Percentiles rank a stretch among this genome's conserved stretches.
These are phyloP conservation scores for Caradrina kadenii DNA, from an alignment of 2,888 invertebrate species.

Conservation along the genomic window DNA sequence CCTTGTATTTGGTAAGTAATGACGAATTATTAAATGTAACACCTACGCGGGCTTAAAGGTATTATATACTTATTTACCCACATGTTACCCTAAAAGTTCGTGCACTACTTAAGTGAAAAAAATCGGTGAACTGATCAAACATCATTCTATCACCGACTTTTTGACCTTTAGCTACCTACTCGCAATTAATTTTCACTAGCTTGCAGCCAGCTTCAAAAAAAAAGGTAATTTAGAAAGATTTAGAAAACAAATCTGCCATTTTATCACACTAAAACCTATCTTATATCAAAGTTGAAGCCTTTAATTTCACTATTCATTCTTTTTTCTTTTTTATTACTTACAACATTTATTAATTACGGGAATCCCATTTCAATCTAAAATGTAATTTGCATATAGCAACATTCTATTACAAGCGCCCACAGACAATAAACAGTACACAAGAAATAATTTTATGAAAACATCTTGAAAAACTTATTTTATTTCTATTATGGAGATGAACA, in stretches of 20 bases:
- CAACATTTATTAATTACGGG: neutral
- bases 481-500: neutral
- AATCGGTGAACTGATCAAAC: neutral
- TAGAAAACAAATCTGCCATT: constrained; percentile 25
- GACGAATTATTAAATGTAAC: neutral
- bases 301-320: constrained; percentile 10
- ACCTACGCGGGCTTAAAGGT: neutral
- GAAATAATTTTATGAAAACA: constrained; percentile 5
- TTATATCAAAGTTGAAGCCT: constrained; percentile 29
- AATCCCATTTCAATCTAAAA: constrained; percentile 16
- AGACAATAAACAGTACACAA: neutral
- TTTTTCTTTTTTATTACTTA: constrained; percentile 7
- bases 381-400: neutral
- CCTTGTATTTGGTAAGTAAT: constrained; percentile 79
- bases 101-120: neutral
- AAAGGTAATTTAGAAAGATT: constrained; percentile 28
- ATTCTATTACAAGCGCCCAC: neutral
- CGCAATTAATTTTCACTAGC: constrained; percentile 12
- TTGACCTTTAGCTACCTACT: constrained; percentile 6
- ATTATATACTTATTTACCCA: neutral
- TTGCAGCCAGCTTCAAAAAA: constrained; percentile 2
- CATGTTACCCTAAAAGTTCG: neutral
- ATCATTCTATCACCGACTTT: neutral
- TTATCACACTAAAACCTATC: constrained; percentile 35
- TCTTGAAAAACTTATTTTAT: neutral